Conservation (phyloP, 2,113 vertebrate genomes). For the Lichenostomus cassidix region DNA sequence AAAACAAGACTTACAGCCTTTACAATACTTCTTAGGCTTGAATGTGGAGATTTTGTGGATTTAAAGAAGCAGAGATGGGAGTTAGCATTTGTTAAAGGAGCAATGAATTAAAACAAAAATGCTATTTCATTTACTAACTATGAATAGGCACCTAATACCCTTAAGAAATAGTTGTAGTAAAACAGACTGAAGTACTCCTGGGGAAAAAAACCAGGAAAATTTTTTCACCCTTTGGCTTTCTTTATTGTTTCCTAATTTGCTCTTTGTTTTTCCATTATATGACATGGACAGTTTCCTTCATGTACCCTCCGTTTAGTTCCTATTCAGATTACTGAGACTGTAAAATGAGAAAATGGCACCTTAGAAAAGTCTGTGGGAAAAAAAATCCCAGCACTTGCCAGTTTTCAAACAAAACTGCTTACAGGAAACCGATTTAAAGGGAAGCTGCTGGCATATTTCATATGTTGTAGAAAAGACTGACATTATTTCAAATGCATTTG, state of each 20-base stretch:
- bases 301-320: neutral
- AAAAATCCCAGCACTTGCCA: conserved; percentile 16
- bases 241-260: conserved; percentile 41
- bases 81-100: conserved; percentile 60
- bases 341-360: conserved; percentile 31
- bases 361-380: neutral
- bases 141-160: conserved; percentile 59
- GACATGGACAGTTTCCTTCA: conserved; percentile 31
- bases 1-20: conserved; percentile 77
- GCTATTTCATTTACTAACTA: conserved; percentile 53
- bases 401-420: conserved; percentile 63
- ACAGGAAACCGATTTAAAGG: conserved; percentile 34
- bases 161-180: conserved; percentile 37
- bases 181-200: neutral
- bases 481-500: conserved; percentile 46
- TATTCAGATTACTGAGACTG: neutral
- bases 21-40: conserved; percentile 70
- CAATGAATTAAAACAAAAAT: conserved; percentile 53
- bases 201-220: neutral
- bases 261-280: conserved; percentile 27
- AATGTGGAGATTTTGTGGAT: conserved; percentile 70
- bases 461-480: conserved; percentile 40
- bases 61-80: conserved; percentile 64
- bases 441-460: conserved; percentile 22
- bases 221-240: conserved; percentile 43